These are phyloP conservation scores for Lophura swinhoii DNA, from an alignment of 2,797 vertebrate genomes.

Conservation along the genomic window DNA sequence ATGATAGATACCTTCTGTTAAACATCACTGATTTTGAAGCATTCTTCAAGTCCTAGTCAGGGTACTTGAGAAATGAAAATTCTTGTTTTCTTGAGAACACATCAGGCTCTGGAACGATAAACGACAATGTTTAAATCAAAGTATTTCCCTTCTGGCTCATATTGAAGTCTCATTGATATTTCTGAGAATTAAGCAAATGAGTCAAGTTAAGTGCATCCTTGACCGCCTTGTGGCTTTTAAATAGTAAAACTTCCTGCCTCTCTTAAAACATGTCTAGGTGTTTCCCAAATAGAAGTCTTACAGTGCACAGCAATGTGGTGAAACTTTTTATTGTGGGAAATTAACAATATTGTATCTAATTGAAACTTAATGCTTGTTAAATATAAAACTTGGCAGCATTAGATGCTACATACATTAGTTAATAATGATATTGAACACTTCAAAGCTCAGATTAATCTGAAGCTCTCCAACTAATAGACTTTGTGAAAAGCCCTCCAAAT, in stretches of 20 bases:
- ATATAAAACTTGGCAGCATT: neutral
- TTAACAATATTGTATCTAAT: neutral
- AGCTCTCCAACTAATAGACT: slow-evolving; percentile 52
- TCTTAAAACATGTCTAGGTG: neutral
- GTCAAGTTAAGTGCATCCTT: neutral
- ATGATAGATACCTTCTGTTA: neutral
- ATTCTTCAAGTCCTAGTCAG: neutral
- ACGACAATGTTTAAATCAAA: neutral
- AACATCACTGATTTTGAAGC: neutral
- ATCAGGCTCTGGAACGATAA: neutral
- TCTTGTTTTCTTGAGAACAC: neutral
- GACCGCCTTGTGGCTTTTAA: neutral
- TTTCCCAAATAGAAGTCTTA: neutral
- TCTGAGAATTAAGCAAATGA: neutral
- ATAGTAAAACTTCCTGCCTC: neutral
- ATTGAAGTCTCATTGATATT: neutral
- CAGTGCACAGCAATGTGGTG: neutral
- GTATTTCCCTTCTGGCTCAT: neutral
- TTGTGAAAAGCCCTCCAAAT: slow-evolving; percentile 38
- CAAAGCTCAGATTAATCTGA: slow-evolving; percentile 23
- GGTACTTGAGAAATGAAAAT: neutral
- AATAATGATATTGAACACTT: slow-evolving; percentile 23
- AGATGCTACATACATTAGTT: neutral
- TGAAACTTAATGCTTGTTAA: neutral
- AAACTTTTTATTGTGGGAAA: neutral